phyloP scores from a whole-genome alignment of 1,140 invertebrate species.

The Diorhabda elongata region DNA sequence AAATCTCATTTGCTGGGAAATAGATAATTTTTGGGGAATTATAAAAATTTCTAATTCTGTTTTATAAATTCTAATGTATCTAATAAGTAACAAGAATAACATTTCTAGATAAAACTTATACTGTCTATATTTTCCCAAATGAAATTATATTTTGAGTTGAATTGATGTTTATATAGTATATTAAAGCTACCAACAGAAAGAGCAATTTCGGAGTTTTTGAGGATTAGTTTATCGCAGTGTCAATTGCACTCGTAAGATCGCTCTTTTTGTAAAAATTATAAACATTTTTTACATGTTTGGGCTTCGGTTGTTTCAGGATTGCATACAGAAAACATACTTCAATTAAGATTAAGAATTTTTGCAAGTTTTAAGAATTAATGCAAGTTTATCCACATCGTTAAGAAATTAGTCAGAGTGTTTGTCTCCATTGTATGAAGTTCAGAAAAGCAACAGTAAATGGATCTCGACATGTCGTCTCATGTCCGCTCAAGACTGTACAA shows the following conservation, averaged over 20 bases:
- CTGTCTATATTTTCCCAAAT: too few relatives aligned
- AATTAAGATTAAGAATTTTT: background rate
- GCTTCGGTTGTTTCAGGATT: background rate
- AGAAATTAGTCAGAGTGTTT: constrained; percentile 2
- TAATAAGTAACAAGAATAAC: too few relatives aligned
- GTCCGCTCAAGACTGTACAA: background rate
- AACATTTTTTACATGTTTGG: background rate
- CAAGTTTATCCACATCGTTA: background rate
- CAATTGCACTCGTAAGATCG: background rate
- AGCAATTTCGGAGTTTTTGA: too few relatives aligned
- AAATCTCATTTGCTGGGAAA: too few relatives aligned
- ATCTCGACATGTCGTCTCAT: background rate
- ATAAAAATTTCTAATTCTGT: too few relatives aligned
- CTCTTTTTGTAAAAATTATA: background rate
- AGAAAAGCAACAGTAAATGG: background rate
- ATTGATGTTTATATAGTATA: too few relatives aligned
- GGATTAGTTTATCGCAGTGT: too few relatives aligned
- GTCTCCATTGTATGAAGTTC: background rate
- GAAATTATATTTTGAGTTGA: too few relatives aligned
- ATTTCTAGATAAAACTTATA: too few relatives aligned
- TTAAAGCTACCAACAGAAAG: too few relatives aligned
- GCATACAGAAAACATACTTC: background rate
- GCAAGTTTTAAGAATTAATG: background rate
- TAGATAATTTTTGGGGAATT: too few relatives aligned
- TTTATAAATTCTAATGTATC: too few relatives aligned